phyloP scores from a whole-genome alignment of 2,888 invertebrate species.

The Standfussiana lucernea region DNA sequence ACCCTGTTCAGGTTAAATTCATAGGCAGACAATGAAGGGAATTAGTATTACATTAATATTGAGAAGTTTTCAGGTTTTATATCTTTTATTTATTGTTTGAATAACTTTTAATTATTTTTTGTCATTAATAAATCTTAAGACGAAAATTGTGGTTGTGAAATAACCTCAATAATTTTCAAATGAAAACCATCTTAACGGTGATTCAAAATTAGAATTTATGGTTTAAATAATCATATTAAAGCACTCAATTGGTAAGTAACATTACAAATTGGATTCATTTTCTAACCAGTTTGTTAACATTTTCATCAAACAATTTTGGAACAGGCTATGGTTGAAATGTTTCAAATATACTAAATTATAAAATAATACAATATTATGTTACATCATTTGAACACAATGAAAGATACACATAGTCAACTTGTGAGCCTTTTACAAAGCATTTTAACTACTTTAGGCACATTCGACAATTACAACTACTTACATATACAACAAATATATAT shows the following conservation, averaged over 20 bases:
- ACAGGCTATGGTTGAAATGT: neutral
- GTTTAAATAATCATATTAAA: neutral
- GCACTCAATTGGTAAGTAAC: neutral
- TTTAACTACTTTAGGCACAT: slow-evolving; percentile 39
- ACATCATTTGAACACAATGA: slow-evolving; percentile 18
- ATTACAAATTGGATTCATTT: neutral
- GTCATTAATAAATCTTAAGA: no score
- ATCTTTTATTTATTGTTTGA: no score
- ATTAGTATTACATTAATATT: no score
- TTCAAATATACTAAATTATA: neutral
- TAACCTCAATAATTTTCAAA: no score
- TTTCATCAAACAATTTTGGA: neutral
- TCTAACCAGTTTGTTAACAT: neutral
- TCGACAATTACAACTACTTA: slow-evolving; percentile 12
- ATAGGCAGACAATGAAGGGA: no score
- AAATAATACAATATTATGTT: slow-evolving; percentile 16
- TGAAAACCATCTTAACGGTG: no score
- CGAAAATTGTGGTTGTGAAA: no score
- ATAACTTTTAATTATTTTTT: no score
- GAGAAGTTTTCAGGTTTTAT: no score
- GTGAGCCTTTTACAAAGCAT: slow-evolving; percentile 7
- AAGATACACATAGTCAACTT: slow-evolving; percentile 7
- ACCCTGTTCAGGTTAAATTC: no score
- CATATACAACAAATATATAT: slow-evolving; percentile 31
- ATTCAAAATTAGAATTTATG: neutral